These are phyloP conservation scores for Trachurus trachurus DNA, from an alignment of 2,797 vertebrate genomes.

Conservation along the genomic window DNA sequence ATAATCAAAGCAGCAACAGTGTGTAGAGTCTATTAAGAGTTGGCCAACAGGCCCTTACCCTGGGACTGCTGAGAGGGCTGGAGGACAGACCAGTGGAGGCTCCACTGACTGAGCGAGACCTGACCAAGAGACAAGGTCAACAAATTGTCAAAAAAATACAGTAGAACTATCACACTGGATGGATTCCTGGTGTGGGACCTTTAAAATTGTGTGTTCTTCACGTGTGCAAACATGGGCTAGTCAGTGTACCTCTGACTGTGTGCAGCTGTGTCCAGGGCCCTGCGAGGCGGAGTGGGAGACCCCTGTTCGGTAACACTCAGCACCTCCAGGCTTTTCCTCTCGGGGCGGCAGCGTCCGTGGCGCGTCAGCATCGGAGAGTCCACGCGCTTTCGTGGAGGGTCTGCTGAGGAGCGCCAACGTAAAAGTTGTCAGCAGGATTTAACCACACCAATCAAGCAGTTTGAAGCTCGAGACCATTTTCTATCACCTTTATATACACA, in stretches of 20 bases:
- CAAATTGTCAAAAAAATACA: neutral
- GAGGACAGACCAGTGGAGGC: conserved; percentile 94
- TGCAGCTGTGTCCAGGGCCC: conserved; percentile 89
- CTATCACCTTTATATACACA: neutral
- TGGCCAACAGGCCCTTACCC: conserved; percentile 87
- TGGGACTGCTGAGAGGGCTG: conserved; percentile 94
- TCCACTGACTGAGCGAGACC: conserved; percentile 94
- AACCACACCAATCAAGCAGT: neutral
- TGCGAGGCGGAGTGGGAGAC: conserved; percentile 92
- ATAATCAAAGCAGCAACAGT: conserved; percentile 9
- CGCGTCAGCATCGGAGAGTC: conserved; percentile 95
- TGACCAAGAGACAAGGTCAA: conserved; percentile 60
- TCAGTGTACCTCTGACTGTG: conserved; percentile 86
- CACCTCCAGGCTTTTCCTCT: conserved; percentile 95
- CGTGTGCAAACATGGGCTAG: neutral
- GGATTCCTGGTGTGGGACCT: neutral
- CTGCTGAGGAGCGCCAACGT: conserved; percentile 63
- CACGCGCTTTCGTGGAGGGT: conserved; percentile 93
- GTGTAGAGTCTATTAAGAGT: conserved; percentile 1
- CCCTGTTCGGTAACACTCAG: conserved; percentile 94
- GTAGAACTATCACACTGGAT: neutral
- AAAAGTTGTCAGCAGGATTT: conserved; percentile 3
- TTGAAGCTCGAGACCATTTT: neutral
- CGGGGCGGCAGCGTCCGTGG: conserved; percentile 92
- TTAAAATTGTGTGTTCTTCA: neutral